Evolutionary conservation across 2,113 vertebrate species (phyloP).

Genomic region (Lepus timidus): DNA sequence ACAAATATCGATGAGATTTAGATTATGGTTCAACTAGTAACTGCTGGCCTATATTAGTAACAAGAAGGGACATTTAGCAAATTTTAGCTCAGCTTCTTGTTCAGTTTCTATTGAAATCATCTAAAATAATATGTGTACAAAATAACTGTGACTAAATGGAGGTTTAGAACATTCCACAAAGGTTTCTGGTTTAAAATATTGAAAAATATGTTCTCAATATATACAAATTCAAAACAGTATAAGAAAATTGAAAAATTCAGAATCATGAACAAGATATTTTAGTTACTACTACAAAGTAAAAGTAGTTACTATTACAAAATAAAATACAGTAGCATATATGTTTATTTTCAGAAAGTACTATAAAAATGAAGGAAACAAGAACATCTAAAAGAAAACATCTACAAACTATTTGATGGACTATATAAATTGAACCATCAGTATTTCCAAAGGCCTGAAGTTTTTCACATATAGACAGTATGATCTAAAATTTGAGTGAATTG

Average conservation of each 20-base stretch:
- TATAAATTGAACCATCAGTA: slow-evolving; percentile 23
- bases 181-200: slow-evolving; percentile 53
- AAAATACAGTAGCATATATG: not conserved
- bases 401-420: not conserved
- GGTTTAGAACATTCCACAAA: not conserved
- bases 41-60: not conserved
- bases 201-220: not conserved
- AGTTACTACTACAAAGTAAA: slow-evolving; percentile 48
- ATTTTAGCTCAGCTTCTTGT: slow-evolving; percentile 1
- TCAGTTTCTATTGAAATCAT: slow-evolving; percentile 17
- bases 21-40: not conserved
- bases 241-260: slow-evolving; percentile 35
- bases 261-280: not conserved
- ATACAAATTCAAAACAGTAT: not conserved
- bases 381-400: not conserved
- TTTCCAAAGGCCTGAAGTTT: not conserved
- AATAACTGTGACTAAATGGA: not conserved
- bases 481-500: slow-evolving; percentile 41
- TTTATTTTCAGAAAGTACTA: slow-evolving; percentile 6
- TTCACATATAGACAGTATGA: not conserved
- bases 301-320: slow-evolving; percentile 37
- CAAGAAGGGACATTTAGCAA: slow-evolving; percentile 16
- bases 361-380: slow-evolving; percentile 27
- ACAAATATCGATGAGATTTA: slow-evolving; percentile 13
- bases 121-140: slow-evolving; percentile 37